Evolutionary conservation across 2,888 invertebrate species (phyloP).

Genomic region (Stenchaetothrips biformis): DNA sequence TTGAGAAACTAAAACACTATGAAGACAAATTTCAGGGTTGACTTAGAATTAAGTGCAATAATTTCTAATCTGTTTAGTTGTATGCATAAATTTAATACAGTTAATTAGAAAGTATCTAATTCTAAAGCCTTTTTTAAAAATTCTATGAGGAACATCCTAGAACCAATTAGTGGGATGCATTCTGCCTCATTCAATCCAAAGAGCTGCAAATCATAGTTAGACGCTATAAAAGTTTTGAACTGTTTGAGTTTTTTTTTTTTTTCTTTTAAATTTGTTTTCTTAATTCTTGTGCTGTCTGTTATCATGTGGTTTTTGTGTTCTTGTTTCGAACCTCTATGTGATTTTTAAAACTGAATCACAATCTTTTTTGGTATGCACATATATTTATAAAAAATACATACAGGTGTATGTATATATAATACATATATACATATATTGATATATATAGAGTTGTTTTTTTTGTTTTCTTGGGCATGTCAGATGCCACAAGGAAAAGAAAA

Average conservation of each 20-base stretch:
- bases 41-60: slow-evolving; percentile 18
- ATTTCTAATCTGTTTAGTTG: not conserved
- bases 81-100: not conserved
- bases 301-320: not conserved
- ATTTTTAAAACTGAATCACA: not conserved
- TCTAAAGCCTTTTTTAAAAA: not conserved
- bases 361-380: not conserved
- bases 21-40: slow-evolving; percentile 18
- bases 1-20: not conserved
- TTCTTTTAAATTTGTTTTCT: not conserved
- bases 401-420: too few relatives aligned
- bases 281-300: not conserved
- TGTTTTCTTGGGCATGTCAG: too few relatives aligned
- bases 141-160: too few relatives aligned
- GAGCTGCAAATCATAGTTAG: not conserved
- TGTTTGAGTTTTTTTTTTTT: too few relatives aligned
- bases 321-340: not conserved
- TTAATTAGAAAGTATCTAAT: not conserved
- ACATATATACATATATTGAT: too few relatives aligned
- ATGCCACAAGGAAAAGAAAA: too few relatives aligned
- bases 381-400: too few relatives aligned
- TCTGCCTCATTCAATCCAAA: not conserved
- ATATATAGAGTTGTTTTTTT: too few relatives aligned
- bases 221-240: not conserved
- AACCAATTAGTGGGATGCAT: too few relatives aligned